These are phyloP conservation scores for Diplodus puntazzo DNA, from an alignment of 2,797 vertebrate species.

Conservation along the genomic window DNA sequence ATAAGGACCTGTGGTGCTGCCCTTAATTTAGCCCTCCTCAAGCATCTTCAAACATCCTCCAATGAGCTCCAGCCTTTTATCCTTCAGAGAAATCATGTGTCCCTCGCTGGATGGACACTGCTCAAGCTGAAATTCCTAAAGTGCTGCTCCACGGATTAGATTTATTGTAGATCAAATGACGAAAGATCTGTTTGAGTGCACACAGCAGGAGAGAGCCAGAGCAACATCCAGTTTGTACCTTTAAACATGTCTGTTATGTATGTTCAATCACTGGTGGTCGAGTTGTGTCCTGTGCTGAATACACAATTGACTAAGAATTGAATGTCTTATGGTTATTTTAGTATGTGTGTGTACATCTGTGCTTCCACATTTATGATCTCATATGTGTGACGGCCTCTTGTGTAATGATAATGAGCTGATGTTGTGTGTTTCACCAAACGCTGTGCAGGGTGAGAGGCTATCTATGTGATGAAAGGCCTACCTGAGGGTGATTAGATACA, in stretches of 20 bases:
- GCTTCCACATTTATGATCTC: slow-evolving; percentile 23
- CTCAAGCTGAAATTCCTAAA: slow-evolving; percentile 54
- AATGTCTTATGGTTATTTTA: slow-evolving; percentile 12
- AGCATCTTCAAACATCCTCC: slow-evolving; percentile 74
- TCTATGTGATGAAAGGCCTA: slow-evolving; percentile 74
- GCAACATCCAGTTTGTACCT: slow-evolving; percentile 23
- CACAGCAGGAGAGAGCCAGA: slow-evolving; percentile 37
- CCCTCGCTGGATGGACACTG: slow-evolving; percentile 41
- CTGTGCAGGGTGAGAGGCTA: slow-evolving; percentile 56
- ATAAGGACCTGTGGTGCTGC: slow-evolving; percentile 75
- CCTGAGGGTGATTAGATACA: slow-evolving; percentile 77
- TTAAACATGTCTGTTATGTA: slow-evolving; percentile 13
- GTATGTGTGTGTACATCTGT: not conserved
- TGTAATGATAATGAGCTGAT: slow-evolving; percentile 65
- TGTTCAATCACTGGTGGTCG: slow-evolving; percentile 27
- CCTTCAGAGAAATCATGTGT: slow-evolving; percentile 51
- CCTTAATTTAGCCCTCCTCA: slow-evolving; percentile 83
- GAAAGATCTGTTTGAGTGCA: slow-evolving; percentile 47
- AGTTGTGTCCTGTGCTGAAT: slow-evolving; percentile 9
- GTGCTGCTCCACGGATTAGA: slow-evolving; percentile 50
- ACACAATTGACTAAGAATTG: slow-evolving; percentile 27
- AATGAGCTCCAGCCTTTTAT: slow-evolving; percentile 67
- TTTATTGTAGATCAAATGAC: slow-evolving; percentile 57
- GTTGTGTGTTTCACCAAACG: slow-evolving; percentile 58
- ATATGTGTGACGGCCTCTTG: slow-evolving; percentile 12